Evolutionary conservation across 2,113 vertebrate species (phyloP).

Genomic region (Stigmatopora argus): DNA sequence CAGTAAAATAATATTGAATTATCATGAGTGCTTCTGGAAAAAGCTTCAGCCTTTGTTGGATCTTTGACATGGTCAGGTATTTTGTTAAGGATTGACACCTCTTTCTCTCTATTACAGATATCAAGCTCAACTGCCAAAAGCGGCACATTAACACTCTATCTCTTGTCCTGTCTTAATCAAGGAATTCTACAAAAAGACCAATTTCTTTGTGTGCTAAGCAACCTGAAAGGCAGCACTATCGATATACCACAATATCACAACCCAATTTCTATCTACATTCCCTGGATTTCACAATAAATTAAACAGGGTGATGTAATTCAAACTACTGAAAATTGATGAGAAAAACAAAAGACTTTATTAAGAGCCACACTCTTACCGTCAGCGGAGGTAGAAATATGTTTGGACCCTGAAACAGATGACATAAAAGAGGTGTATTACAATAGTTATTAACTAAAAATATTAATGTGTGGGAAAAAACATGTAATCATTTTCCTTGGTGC

Average conservation of each 20-base stretch:
- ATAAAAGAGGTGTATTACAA: no score
- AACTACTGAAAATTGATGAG: no score
- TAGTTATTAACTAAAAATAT: no score
- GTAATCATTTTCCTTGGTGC: no score
- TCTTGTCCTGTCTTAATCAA: constrained; percentile 26
- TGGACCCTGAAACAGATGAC: no score
- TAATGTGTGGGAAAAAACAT: no score
- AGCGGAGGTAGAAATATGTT: no score
- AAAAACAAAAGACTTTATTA: no score
- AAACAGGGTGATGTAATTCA: no score
- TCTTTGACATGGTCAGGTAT: background rate
- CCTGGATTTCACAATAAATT: no score
- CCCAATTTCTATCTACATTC: no score
- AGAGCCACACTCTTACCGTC: no score
- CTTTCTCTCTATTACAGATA: constrained; percentile 13
- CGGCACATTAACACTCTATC: constrained; percentile 13
- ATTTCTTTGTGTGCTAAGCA: constrained; percentile 29
- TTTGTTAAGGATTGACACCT: constrained; percentile 20
- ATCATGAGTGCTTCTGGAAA: background rate
- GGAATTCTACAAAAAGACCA: constrained; percentile 23
- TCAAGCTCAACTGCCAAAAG: background rate
- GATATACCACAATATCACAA: background rate
- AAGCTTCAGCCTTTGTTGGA: background rate
- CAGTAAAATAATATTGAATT: background rate
- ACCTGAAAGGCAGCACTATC: constrained; percentile 26